Percentiles rank a stretch among this genome's conserved stretches.
phyloP scores from a whole-genome alignment of 2,113 vertebrate species.

The Camelus dromedarius region DNA sequence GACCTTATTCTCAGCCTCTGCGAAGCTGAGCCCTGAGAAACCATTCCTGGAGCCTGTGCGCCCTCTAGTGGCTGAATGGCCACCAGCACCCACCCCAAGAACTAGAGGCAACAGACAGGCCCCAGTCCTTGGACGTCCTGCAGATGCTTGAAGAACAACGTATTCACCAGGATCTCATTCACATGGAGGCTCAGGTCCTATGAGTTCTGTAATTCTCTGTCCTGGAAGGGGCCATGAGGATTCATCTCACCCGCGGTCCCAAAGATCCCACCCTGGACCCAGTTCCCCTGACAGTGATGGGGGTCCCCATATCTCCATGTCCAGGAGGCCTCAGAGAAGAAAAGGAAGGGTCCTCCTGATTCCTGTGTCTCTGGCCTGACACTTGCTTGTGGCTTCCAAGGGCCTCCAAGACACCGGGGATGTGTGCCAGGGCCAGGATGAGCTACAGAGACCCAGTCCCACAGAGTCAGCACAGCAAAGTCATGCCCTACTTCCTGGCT shows the following conservation, averaged over 20 bases:
- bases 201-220: background rate
- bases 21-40: background rate
- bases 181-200: background rate
- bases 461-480: background rate
- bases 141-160: background rate
- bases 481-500: background rate
- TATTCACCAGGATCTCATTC: background rate
- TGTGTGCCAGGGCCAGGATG: background rate
- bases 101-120: background rate
- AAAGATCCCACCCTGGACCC: background rate
- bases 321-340: background rate
- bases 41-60: background rate
- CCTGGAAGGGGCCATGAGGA: background rate
- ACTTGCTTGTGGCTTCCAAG: background rate
- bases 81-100: background rate
- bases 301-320: background rate
- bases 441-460: background rate
- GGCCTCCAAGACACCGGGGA: background rate
- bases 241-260: background rate
- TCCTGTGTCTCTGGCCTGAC: background rate
- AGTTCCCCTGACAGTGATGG: background rate
- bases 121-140: fast-evolving
- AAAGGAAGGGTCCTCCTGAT: background rate
- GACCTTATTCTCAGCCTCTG: fast-evolving
- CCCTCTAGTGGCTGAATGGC: slow-evolving; percentile 17